Evolutionary conservation across 2,888 invertebrate species (phyloP).

Genomic region (Trichopoda pennipes): DNA sequence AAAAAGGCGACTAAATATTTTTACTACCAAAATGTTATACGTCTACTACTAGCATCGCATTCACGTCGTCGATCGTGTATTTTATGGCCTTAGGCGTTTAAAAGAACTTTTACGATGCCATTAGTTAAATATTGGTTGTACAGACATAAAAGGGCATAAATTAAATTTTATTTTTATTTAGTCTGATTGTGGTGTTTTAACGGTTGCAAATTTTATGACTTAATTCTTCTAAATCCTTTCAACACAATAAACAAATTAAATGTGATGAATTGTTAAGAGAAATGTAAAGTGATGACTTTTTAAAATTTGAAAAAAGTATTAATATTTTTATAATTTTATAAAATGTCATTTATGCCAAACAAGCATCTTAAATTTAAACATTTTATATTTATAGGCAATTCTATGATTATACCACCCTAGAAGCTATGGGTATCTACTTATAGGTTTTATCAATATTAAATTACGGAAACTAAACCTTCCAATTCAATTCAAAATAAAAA

Average conservation of each 20-base stretch:
- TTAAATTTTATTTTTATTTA: constrained; percentile 36
- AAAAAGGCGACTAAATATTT: constrained; percentile 37
- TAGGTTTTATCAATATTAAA: no score
- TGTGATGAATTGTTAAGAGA: constrained; percentile 7
- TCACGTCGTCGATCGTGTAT: constrained; percentile 16
- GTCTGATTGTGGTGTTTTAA: constrained; percentile 55
- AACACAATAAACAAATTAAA: constrained; percentile 28
- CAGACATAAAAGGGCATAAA: constrained; percentile 8
- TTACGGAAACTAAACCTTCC: no score
- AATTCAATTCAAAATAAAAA: no score
- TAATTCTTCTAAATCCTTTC: constrained; percentile 46
- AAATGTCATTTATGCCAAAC: no score
- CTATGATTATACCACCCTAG: no score
- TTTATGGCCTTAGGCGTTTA: constrained; percentile 44
- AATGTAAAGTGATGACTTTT: no score
- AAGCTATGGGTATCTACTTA: no score
- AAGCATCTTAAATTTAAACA: no score
- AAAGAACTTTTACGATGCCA: constrained; percentile 50
- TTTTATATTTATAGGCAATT: no score
- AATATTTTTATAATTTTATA: no score
- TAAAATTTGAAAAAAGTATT: no score
- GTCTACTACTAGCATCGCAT: not conserved
- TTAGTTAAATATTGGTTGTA: constrained; percentile 38
- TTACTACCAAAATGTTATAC: constrained; percentile 23
- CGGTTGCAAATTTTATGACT: constrained; percentile 42